Base-by-base conservation (phyloP, 2,113 vertebrate genomes). In the Micromys minutus region DNA sequence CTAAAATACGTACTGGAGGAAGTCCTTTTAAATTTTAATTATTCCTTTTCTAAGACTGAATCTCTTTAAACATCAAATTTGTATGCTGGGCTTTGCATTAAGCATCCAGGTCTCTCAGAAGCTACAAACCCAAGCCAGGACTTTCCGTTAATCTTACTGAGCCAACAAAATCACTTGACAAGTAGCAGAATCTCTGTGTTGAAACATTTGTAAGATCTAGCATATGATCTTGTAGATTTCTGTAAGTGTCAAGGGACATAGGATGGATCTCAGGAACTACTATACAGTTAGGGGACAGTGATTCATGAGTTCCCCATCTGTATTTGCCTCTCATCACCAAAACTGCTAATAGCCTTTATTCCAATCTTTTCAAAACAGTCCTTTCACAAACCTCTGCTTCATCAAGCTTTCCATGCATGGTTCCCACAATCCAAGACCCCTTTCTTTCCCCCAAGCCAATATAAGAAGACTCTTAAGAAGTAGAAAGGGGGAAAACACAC, bases 401-500 rank as follows among this genome's bases (percentile, higher is more conserved):
- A 74, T 89, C 57, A 50, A 0, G 87, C 93, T 91, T 67, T 55
- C 55, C 39, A 47, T 76, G 59, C 39, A 47, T 76, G 59, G 24
- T 81, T 91, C 75, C 29, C 61, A 89, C 7, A 31, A 91, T 67
- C 61, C 67, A 86, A 71, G 15, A 10, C 42, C 61, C 89, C 36
- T 90, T 94, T 34, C 42, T 93, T 72, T 91, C n/a, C 22, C 29
- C 5, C 21, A 95, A 83, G 36, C 16, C 85, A 89, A 89, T 79
- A 59, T 36, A 91, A 88, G 21, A 94, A 88, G 71, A 91, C 39
- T 81, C 79, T 39, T 45, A 47, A 92, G 80, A 92, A 79, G 24
- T 42, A 92, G 47, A 95, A 74, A 87, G 50, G 67, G 42, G 94
- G 10, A 89, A 55, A 89, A 89, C 15, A 39, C 19, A 59, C 81